Percentiles rank a stretch among this genome's conserved stretches.
Conservation (phyloP, 2,113 vertebrate genomes). For the Anser cygnoides region DNA sequence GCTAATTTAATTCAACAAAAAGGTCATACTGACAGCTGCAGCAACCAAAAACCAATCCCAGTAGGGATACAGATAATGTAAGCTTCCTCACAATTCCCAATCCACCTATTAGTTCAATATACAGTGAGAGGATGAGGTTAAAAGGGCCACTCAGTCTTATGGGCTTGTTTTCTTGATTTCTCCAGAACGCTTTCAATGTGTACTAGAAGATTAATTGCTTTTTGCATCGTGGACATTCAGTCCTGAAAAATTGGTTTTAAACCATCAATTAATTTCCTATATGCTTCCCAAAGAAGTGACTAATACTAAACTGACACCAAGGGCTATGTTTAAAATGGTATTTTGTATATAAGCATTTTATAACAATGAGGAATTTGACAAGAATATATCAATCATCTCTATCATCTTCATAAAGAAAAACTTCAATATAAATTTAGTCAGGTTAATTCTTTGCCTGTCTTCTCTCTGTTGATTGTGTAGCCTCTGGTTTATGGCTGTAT, state of each 20-base stretch:
- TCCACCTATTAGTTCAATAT: neutral
- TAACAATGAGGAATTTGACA: neutral
- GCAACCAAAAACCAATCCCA: neutral
- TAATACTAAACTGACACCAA: neutral
- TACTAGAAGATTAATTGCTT: neutral
- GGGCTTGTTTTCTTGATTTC: neutral
- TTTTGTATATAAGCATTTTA: neutral
- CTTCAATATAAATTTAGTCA: neutral
- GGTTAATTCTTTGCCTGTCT: neutral
- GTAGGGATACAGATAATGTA: neutral
- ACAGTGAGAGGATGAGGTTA: neutral
- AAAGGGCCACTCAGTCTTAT: neutral
- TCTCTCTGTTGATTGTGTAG: neutral
- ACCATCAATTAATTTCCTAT: neutral
- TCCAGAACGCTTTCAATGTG: neutral
- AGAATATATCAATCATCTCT: neutral
- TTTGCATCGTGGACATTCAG: neutral
- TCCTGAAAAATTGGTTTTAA: neutral
- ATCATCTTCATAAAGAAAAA: neutral
- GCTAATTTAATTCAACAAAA: constrained; percentile 37
- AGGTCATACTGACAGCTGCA: constrained; percentile 10
- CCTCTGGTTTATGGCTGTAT: neutral
- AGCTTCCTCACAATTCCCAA: neutral
- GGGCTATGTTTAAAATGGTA: neutral
- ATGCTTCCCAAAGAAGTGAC: neutral